These are phyloP conservation scores for Alviniconcha strummeri DNA, from an alignment of 2,888 invertebrate genomes.

Conservation along the genomic window DNA sequence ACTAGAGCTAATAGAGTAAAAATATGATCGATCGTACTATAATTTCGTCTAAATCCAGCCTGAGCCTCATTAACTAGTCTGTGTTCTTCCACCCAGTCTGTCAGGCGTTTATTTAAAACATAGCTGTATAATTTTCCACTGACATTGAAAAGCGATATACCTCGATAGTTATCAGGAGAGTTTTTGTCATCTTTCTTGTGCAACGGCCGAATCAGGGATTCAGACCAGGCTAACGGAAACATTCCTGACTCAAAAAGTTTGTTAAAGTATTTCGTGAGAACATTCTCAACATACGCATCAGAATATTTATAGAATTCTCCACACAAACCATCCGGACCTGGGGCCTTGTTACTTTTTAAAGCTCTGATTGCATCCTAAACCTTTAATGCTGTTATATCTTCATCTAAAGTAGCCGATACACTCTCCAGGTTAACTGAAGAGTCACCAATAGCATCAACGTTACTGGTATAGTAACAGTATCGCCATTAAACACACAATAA, in stretches of 20 bases:
- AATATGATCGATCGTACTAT: constrained; percentile 1
- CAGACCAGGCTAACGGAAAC: not conserved
- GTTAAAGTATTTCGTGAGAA: not conserved
- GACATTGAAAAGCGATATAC: not conserved
- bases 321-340: too few relatives aligned
- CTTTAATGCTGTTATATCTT: too few relatives aligned
- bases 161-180: constrained; percentile 2
- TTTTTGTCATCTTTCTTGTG: not conserved
- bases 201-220: not conserved
- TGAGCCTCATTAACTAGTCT: too few relatives aligned
- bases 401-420: too few relatives aligned
- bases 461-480: not conserved
- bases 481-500: too few relatives aligned
- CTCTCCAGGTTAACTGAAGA: not conserved
- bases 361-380: not conserved
- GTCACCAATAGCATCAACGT: too few relatives aligned
- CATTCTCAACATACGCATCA: not conserved
- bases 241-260: constrained; percentile 4
- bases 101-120: not conserved
- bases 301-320: too few relatives aligned
- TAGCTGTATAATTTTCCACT: not conserved
- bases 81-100: not conserved
- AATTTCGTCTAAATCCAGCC: constrained; percentile 1
- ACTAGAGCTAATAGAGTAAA: not conserved
- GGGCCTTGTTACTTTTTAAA: not conserved